Percentiles rank a stretch among this genome's conserved stretches.
These are phyloP conservation scores for Capitulum mitella DNA, from an alignment of 2,888 invertebrate species.

Conservation along the genomic window DNA sequence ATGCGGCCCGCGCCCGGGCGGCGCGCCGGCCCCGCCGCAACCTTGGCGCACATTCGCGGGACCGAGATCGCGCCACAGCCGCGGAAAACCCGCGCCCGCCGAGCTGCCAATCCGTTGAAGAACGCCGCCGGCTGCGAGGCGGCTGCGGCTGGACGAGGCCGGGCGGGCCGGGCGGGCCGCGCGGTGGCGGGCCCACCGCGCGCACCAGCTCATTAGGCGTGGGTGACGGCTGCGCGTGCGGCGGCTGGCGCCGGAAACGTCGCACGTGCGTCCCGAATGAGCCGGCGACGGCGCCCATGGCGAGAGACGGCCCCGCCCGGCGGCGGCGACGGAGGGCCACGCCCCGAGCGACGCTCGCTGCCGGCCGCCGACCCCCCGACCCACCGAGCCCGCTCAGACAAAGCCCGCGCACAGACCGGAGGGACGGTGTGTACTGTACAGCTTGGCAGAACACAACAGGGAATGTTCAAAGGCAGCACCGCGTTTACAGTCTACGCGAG, in stretches of 20 bases:
- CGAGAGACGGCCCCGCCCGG: no score
- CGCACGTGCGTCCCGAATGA: neutral
- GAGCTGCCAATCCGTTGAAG: no score
- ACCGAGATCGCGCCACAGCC: no score
- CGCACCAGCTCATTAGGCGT: neutral
- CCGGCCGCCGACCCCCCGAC: no score
- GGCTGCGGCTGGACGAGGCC: neutral
- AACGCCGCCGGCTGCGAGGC: neutral
- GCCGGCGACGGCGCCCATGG: no score
- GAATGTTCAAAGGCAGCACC: no score
- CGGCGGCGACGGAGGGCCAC: neutral
- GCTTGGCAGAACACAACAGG: no score
- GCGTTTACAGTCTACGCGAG: no score
- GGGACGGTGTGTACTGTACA: no score
- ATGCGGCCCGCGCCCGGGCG: neutral
- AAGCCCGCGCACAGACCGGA: no score
- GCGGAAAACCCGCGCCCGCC: neutral
- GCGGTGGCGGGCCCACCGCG: neutral
- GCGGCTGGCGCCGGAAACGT: neutral
- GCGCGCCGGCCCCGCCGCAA: neutral
- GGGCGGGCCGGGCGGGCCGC: neutral
- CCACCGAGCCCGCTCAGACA: no score
- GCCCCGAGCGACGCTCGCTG: no score
- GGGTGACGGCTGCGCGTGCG: neutral
- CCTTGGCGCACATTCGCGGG: slow-evolving; percentile 9